Conservation (phyloP, 2,888 invertebrate species). For the Flexamia atlantica region DNA sequence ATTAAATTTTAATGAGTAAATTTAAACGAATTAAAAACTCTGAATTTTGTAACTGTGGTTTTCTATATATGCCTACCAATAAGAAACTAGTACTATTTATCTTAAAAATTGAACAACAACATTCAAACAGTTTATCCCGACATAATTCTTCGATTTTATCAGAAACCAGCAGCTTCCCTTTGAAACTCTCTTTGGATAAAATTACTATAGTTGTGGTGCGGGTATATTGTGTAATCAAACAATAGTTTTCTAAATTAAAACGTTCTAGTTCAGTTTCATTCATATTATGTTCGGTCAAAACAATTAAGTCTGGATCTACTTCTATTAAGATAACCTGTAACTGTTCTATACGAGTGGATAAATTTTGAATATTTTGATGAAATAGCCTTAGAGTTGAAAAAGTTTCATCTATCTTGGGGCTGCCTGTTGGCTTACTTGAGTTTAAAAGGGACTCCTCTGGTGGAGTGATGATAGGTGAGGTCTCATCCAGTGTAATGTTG, state of each 20-base stretch:
- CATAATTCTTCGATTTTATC: conserved; percentile 6
- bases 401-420: neutral
- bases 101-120: neutral
- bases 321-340: conserved; percentile 18
- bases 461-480: neutral
- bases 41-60: conserved; percentile 29
- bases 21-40: conserved; percentile 32
- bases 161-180: conserved; percentile 34
- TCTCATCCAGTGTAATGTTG: too few relatives aligned
- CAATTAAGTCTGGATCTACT: conserved; percentile 12
- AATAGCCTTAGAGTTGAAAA: neutral
- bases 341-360: conserved; percentile 18
- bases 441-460: neutral
- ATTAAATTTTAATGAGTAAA: conserved; percentile 19
- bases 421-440: neutral
- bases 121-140: conserved; percentile 36
- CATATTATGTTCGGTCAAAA: conserved; percentile 37
- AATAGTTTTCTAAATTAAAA: conserved; percentile 19
- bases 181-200: conserved; percentile 19
- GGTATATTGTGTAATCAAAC: neutral
- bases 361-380: conserved; percentile 11
- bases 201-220: conserved; percentile 8
- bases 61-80: conserved; percentile 20
- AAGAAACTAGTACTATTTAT: neutral
- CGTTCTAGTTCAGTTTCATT: conserved; percentile 14